These are phyloP conservation scores for Cheilosia urbana DNA, from an alignment of 2,888 invertebrate genomes.

Conservation along the genomic window DNA sequence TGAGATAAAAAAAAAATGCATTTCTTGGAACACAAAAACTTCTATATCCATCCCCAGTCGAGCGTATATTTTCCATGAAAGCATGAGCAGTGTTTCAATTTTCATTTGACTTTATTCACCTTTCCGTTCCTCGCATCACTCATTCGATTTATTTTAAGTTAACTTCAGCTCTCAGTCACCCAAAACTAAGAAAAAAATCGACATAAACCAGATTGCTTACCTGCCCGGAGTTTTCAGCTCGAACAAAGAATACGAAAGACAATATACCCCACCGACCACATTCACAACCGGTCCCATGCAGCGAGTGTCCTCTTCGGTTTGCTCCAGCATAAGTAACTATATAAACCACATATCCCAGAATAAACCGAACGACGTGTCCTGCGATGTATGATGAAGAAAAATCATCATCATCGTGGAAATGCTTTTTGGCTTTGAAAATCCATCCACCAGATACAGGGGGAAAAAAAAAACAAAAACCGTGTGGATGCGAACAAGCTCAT, in stretches of 20 bases:
- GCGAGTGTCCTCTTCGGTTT: constrained; percentile 8
- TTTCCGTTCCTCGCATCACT: constrained; percentile 8
- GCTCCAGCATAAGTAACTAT: background rate
- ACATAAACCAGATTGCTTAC: constrained; percentile 11
- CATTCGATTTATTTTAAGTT: constrained; percentile 51
- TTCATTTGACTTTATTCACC: background rate
- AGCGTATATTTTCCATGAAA: constrained; percentile 31
- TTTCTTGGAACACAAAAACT: constrained; percentile 11
- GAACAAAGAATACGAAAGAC: background rate
- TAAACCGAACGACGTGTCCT: constrained; percentile 44
- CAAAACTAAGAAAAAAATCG: background rate
- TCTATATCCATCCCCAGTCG: constrained; percentile 10
- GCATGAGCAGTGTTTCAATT: background rate
- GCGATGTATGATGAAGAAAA: constrained; percentile 61
- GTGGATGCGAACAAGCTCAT: background rate
- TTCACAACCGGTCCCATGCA: background rate
- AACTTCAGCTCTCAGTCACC: constrained; percentile 28
- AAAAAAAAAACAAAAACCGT: background rate
- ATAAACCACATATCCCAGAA: constrained; percentile 31
- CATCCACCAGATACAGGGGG: constrained; percentile 1
- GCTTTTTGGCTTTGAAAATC: constrained; percentile 7
- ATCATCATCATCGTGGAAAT: constrained; percentile 36
- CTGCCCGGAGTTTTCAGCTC: background rate
- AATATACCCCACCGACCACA: constrained; percentile 4
- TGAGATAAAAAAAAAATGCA: constrained; percentile 8